These are phyloP conservation scores for Cephonodes hylas DNA, from an alignment of 2,888 invertebrate genomes.

Conservation along the genomic window DNA sequence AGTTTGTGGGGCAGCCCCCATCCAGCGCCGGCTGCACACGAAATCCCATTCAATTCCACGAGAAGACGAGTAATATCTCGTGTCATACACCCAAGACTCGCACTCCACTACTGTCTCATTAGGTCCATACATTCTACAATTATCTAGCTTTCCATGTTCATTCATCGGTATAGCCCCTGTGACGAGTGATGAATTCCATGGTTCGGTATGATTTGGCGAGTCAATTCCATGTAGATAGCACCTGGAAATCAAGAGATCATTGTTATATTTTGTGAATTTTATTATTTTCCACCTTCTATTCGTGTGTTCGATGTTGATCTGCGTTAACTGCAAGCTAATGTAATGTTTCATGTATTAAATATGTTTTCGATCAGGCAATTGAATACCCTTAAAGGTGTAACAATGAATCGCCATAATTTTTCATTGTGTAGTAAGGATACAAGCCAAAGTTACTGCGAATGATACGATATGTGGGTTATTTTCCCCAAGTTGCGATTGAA, in stretches of 20 bases:
- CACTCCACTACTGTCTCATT: slow-evolving; percentile 64
- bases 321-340: background rate
- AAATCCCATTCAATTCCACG: slow-evolving; percentile 91
- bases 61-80: slow-evolving; percentile 86
- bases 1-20: slow-evolving; percentile 90
- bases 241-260: slow-evolving; percentile 62
- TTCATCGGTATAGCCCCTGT: slow-evolving; percentile 80
- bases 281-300: too few relatives aligned
- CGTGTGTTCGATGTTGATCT: background rate
- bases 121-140: slow-evolving; percentile 80
- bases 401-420: background rate
- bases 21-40: slow-evolving; percentile 90
- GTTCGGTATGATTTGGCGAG: slow-evolving; percentile 65
- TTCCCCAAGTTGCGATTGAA: background rate
- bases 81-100: slow-evolving; percentile 86
- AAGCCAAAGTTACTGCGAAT: background rate
- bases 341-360: background rate
- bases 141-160: slow-evolving; percentile 81
- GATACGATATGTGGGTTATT: background rate
- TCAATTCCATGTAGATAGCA: slow-evolving; percentile 82
- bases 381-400: background rate
- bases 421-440: background rate
- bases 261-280: too few relatives aligned
- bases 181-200: slow-evolving; percentile 80
- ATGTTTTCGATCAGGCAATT: background rate